Evolutionary conservation across 2,797 vertebrate genomes (phyloP), one percentile per base, ranked within the genome.

Genomic region (Pseudomugil gertrudae): DNA sequence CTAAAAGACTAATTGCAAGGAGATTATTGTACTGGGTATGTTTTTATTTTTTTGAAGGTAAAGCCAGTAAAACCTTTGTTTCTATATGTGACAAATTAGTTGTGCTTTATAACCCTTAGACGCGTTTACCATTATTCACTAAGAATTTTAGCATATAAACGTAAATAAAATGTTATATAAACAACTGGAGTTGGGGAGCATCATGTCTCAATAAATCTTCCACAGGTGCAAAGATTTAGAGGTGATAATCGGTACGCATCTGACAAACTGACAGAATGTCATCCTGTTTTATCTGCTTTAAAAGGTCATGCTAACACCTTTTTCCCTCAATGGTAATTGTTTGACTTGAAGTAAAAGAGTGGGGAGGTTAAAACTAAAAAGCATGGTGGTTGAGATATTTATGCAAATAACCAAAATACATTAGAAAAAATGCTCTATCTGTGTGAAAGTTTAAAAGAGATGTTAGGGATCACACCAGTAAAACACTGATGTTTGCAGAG

Each of bases 301-400:
- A 85, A 90, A 82, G 88, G 80, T 87, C 65, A 53, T 5, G 23
- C 55, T 71, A 83, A 75, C 74, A 78, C n/a, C 84, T 86, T 84
- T 66, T 67, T 80, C 63, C 33, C 35, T 67, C 29, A n/a, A 8
- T 68, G 38, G 57, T 72, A 69, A 81, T 62, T 51, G 40, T 43
- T 48, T 63, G 24, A 43, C 33, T 60, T 57, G 29, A 68, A 43
- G 61, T 35, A 52, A 24, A 43, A n/a, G 59, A 69, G 63, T 8
- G 0, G 8, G 9, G 7, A 52, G 48, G 52, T 61, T 63, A 43
- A 70, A 65, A 57, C 58, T 74, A 70, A 65, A 51, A 68, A 36
- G 32, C 43, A 29, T 21, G 11, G 30, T 15, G 50, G 53, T 36
- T 55, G 48, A 32, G 9, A 58, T 52, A 67, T 67, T 63, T 63